phyloP scores from a whole-genome alignment of 2,888 invertebrate genomes.

The Parelbella ahira region DNA sequence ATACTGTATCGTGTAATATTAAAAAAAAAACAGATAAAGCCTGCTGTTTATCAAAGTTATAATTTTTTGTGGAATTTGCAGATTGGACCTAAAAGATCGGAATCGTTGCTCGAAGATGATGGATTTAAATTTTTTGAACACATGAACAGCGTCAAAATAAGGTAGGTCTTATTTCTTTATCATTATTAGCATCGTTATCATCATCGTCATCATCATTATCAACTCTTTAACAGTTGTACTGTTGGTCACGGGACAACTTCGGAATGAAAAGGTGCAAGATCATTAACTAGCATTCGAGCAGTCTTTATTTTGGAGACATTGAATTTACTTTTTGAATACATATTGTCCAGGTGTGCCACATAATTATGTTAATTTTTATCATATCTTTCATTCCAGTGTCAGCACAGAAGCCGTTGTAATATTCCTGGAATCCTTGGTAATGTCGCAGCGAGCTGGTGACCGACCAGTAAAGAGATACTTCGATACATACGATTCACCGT shows the following conservation, averaged over 20 bases:
- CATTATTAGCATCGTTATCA: background rate
- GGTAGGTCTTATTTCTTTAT: slow-evolving; percentile 21
- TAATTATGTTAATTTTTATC: slow-evolving; percentile 2
- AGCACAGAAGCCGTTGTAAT: slow-evolving; percentile 26
- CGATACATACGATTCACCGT: slow-evolving; percentile 29
- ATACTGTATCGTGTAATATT: background rate
- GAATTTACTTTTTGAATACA: background rate
- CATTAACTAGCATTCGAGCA: too few relatives aligned
- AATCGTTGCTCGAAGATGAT: background rate
- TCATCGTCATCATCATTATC: too few relatives aligned
- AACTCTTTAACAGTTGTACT: too few relatives aligned
- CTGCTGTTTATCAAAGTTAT: too few relatives aligned
- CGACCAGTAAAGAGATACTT: slow-evolving; percentile 31
- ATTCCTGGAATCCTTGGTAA: slow-evolving; percentile 27
- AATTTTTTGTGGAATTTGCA: too few relatives aligned
- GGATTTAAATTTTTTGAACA: slow-evolving; percentile 27
- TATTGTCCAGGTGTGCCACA: background rate
- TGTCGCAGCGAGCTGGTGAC: slow-evolving; percentile 26
- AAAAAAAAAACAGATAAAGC: background rate
- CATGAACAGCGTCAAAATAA: slow-evolving; percentile 29
- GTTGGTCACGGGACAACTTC: too few relatives aligned
- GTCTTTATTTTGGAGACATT: too few relatives aligned
- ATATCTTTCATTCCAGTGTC: slow-evolving; percentile 30
- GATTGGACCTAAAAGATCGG: too few relatives aligned
- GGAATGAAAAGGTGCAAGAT: too few relatives aligned